phyloP scores from a whole-genome alignment of 1,140 invertebrate species.

The Conus betulinus region DNA sequence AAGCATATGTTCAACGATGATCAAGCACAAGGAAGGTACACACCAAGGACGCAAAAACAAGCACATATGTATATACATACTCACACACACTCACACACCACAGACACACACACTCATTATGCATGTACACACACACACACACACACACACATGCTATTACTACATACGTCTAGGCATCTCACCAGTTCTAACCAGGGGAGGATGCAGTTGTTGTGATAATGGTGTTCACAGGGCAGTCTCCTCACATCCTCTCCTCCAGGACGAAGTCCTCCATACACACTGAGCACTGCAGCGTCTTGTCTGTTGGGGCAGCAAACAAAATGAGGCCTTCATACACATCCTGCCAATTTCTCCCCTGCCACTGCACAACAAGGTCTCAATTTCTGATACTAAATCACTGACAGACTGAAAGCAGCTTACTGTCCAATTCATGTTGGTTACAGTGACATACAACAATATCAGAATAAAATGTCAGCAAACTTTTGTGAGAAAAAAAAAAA shows the following conservation, averaged over 20 bases:
- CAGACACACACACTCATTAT: neutral
- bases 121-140: neutral
- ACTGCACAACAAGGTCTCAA: no score
- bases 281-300: constrained; percentile 91
- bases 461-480: no score
- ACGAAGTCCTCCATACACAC: constrained; percentile 97
- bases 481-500: no score
- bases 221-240: constrained; percentile 91
- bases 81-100: neutral
- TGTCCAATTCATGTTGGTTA: no score
- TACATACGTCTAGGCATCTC: constrained; percentile 60
- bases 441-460: no score
- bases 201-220: constrained; percentile 95
- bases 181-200: constrained; percentile 95
- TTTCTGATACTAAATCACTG: no score
- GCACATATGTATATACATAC: neutral
- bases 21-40: neutral
- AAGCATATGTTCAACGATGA: no score
- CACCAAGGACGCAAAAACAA: neutral
- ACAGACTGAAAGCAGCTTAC: no score
- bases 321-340: neutral
- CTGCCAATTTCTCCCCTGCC: no score
- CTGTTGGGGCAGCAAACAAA: constrained; percentile 72
- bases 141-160: neutral
- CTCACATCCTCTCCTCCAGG: constrained; percentile 86